Conservation (phyloP, 2,888 invertebrate genomes). For the Sphecodes monilicornis region DNA sequence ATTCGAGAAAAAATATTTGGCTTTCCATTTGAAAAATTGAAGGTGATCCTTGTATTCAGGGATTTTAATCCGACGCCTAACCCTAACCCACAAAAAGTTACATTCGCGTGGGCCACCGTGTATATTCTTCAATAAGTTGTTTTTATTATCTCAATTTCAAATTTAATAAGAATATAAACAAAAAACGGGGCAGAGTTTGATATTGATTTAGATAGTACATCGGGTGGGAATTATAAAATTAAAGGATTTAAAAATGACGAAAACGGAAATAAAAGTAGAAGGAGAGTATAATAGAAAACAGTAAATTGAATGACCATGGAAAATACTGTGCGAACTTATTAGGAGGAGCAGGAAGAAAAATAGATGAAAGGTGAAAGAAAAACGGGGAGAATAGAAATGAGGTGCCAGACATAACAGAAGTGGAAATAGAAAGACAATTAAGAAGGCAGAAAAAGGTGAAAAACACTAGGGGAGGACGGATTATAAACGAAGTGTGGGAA, state of each 20-base stretch:
- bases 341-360: background rate
- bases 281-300: background rate
- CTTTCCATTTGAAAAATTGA: no score
- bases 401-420: conserved; percentile 8
- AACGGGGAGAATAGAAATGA: background rate
- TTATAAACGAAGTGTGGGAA: background rate
- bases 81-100: no score
- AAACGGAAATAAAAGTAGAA: background rate
- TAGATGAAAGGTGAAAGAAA: background rate
- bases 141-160: background rate
- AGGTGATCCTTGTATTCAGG: no score
- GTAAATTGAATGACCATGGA: background rate
- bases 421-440: conserved; percentile 7
- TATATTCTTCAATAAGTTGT: no score
- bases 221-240: background rate
- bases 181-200: no score
- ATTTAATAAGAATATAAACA: no score
- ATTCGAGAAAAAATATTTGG: no score
- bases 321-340: background rate
- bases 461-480: background rate
- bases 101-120: no score
- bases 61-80: no score
- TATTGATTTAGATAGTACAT: background rate
- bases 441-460: background rate
- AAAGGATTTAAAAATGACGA: background rate